These are phyloP conservation scores for Drosophila quasianomalipes DNA, from an alignment of 2,888 invertebrate species.

Conservation along the genomic window DNA sequence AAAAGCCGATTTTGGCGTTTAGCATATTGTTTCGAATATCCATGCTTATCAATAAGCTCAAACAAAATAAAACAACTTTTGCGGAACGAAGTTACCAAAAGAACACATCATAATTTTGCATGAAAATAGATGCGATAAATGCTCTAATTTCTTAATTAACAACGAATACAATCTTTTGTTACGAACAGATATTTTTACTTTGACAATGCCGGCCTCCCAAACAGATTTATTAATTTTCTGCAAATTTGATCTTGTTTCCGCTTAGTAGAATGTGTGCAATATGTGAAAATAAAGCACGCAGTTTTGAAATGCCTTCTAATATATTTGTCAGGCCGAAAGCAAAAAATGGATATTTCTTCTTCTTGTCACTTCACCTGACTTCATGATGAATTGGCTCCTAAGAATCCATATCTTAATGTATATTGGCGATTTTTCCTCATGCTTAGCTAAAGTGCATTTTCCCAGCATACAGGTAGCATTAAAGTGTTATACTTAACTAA, in stretches of 20 bases:
- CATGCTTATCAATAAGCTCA: not conserved
- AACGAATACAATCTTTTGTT: not conserved
- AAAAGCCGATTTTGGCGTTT: not conserved
- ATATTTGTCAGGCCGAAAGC: not conserved
- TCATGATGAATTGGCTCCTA: not conserved
- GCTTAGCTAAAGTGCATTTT: not conserved
- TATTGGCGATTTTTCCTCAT: not conserved
- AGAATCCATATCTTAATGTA: not conserved
- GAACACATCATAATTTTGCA: too few species aligned
- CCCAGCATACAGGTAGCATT: not conserved
- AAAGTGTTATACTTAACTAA: not conserved
- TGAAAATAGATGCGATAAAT: not conserved
- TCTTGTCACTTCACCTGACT: too few species aligned
- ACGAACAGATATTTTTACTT: not conserved
- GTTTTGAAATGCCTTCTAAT: not conserved
- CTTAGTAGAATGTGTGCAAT: not conserved
- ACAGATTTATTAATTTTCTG: not conserved
- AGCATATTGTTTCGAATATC: not conserved
- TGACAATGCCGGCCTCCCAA: too few species aligned
- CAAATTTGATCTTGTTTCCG: not conserved
- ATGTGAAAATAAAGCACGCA: not conserved
- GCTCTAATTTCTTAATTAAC: not conserved
- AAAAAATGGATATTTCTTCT: not conserved
- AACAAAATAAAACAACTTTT: too few species aligned
- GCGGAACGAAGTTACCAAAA: not conserved